Base-by-base conservation (phyloP, 2,113 vertebrate species). In the Apteryx mantelli region DNA sequence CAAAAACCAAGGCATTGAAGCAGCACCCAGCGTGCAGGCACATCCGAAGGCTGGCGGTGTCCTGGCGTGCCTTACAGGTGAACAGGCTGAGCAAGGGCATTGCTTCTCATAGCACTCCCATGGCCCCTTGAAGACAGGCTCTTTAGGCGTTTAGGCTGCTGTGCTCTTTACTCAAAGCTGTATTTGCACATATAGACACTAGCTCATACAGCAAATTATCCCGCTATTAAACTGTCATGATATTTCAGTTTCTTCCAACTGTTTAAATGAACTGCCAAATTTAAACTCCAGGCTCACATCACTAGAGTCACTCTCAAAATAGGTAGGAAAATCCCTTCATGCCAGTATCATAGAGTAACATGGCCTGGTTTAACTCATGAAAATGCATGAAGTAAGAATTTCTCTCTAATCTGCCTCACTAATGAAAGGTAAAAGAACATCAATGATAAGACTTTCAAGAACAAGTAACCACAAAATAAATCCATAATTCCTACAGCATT, bases 321-420 rank as follows among this genome's bases (percentile, higher is more conserved):
- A 96, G 95, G 95, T 83, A 96, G 95, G 95, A 96, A 97, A 96
- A 97, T 95, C 96, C 96, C 95, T 70, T 90, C 92, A 3, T 94
- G 88, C 96, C 92, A 91, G 66, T 82, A 88, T 60, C n/a, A 58
- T 64, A 93, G 46, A 91, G 95, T 96, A 96, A 95, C 64, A n/a
- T 2, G 53, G 64, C 68, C 76, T 93, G 1, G 0, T 90, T 95
- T 96, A 97, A 80, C 88, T 83, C 38, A 50, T 5, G 42, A 91
- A 94, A 96, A 95, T 61, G 58, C 53, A 88, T 24, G 81, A 87
- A 89, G 30, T 69, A 79, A 91, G 40, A 88, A 70, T 64, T 91
- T 91, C 40, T 34, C 8, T 69, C 61, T 64, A 40, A 12, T 87
- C 11, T 60, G 38, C 38, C 82, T 84, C 58, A 60, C 52, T 16